Evolutionary conservation across 2,113 vertebrate genomes (phyloP).

Genomic region (Myotis davidii): DNA sequence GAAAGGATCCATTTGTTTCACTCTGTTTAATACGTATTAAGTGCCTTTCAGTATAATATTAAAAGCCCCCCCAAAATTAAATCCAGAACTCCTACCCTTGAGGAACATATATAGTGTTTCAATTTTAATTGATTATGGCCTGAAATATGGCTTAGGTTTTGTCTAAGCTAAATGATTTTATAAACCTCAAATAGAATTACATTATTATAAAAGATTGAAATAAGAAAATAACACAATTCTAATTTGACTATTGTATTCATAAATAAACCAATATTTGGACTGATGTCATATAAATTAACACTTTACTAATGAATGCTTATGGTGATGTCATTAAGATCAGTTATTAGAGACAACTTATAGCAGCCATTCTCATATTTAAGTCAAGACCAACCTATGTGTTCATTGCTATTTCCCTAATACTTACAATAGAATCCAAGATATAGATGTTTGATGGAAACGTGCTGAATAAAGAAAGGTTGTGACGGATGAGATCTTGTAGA

Average conservation of each 20-base stretch:
- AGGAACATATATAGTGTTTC: not conserved
- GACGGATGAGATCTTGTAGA: not conserved
- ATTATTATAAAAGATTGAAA: constrained; percentile 20
- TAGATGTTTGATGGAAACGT: not conserved
- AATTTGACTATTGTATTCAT: not conserved
- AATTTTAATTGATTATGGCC: not conserved
- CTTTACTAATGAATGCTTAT: not conserved
- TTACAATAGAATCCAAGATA: not conserved
- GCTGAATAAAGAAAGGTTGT: not conserved
- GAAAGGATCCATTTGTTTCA: not conserved
- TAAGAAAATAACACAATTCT: not conserved
- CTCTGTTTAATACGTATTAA: not conserved
- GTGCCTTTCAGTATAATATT: not conserved
- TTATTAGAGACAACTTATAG: not conserved
- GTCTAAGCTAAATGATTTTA: not conserved
- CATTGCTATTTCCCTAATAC: not conserved
- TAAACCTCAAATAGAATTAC: not conserved
- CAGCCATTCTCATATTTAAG: not conserved
- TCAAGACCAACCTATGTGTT: not conserved
- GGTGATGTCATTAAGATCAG: not conserved
- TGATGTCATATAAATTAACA: not conserved
- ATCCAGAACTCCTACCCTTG: not conserved
- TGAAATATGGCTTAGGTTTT: not conserved
- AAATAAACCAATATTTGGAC: not conserved
- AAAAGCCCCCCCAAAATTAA: not conserved